A percentile compares a stretch with the other conserved stretches of the same genome.
These are phyloP conservation scores for Drosophila ananassae DNA, from an alignment of 1,140 invertebrate genomes.

Conservation along the genomic window DNA sequence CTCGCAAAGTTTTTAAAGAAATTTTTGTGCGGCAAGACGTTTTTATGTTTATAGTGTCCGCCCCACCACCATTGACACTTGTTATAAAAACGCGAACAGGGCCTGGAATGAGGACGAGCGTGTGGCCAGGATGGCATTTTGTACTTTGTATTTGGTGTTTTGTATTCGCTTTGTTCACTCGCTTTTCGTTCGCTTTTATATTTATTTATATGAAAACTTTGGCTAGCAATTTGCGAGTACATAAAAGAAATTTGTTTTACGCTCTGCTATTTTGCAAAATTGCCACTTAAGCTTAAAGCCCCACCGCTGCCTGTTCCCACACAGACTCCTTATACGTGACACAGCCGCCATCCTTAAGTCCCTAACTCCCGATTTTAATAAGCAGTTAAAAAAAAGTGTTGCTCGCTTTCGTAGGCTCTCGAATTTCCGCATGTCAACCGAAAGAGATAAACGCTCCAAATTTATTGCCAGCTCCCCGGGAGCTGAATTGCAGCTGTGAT, in stretches of 20 bases:
- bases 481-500: conserved; percentile 49
- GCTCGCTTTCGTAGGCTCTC: conserved; percentile 45
- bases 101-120: conserved; percentile 17
- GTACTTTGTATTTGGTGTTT: conserved; percentile 51
- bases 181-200: conserved; percentile 63
- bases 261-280: conserved; percentile 77
- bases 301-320: not conserved
- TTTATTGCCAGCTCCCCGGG: conserved; percentile 28
- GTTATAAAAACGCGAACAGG: conserved; percentile 41
- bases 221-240: conserved; percentile 77
- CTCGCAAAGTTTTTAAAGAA: conserved; percentile 72
- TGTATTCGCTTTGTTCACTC: conserved; percentile 57
- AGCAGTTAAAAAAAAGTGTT: conserved; percentile 63
- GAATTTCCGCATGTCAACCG: conserved; percentile 64
- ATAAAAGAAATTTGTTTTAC: conserved; percentile 82
- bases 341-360: not conserved
- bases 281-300: conserved; percentile 77
- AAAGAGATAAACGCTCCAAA: conserved; percentile 52
- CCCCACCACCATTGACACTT: conserved; percentile 67
- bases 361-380: conserved; percentile 57
- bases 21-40: conserved; percentile 55
- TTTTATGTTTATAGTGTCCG: conserved; percentile 73
- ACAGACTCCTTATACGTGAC: conserved; percentile 13
- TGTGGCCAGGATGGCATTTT: conserved; percentile 65
- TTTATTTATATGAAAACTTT: conserved; percentile 82